phyloP scores from a whole-genome alignment of 2,797 vertebrate genomes.

The Myiotriccus ornatus region DNA sequence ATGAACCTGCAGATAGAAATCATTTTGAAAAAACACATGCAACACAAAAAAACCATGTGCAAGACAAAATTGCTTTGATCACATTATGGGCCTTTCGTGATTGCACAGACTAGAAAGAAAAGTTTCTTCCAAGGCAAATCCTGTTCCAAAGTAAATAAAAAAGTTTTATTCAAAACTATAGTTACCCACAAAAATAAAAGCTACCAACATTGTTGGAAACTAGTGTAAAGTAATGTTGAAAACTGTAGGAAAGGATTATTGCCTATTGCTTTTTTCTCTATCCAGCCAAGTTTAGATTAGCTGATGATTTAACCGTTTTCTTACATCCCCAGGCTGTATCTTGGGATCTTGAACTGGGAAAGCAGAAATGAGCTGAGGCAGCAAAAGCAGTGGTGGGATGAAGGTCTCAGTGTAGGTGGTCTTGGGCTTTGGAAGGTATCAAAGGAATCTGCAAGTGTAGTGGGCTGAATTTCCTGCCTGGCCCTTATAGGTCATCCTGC shows the following conservation, averaged over 20 bases:
- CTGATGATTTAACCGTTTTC: neutral
- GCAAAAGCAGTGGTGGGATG: neutral
- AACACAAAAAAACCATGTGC: no score
- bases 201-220: neutral
- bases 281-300: neutral
- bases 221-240: neutral
- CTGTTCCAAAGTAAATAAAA: conserved; percentile 24
- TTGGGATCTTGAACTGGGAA: neutral
- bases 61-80: neutral
- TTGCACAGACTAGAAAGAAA: neutral
- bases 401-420: conserved; percentile 19
- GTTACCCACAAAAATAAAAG: conserved; percentile 1
- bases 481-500: neutral
- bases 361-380: conserved; percentile 5
- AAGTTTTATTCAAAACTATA: neutral
- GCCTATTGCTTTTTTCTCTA: neutral
- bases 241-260: neutral
- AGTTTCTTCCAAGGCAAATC: neutral
- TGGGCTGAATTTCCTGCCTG: neutral
- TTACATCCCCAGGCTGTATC: neutral
- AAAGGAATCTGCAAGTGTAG: neutral
- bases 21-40: neutral
- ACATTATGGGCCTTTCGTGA: neutral
- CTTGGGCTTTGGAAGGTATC: neutral
- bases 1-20: neutral